These are phyloP conservation scores for Napeogenes inachia DNA, from an alignment of 2,888 invertebrate species.

Conservation along the genomic window DNA sequence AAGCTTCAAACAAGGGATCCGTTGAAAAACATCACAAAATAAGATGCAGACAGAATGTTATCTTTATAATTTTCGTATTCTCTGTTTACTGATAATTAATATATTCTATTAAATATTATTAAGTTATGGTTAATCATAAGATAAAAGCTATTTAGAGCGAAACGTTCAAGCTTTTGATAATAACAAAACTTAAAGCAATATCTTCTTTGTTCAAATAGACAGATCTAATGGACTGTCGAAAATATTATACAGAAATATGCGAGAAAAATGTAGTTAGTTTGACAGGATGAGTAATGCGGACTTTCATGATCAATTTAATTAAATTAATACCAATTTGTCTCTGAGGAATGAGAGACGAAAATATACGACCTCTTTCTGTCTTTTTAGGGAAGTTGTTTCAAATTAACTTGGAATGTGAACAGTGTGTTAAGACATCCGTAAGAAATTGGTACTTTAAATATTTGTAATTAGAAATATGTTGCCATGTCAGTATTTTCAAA, in stretches of 20 bases:
- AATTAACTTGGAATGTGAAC: neutral
- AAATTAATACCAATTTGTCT: slow-evolving; percentile 29
- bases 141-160: no score
- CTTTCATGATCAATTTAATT: slow-evolving; percentile 31
- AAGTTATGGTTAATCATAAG: no score
- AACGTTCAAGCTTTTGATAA: neutral
- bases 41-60: no score
- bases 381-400: slow-evolving; percentile 10
- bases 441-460: no score
- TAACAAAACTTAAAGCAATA: neutral
- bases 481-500: no score
- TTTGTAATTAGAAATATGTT: no score
- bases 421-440: no score
- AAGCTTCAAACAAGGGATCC: no score
- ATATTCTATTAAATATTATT: no score
- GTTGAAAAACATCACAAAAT: no score
- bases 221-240: neutral
- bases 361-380: slow-evolving; percentile 16
- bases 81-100: no score
- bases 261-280: slow-evolving; percentile 24
- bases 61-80: no score
- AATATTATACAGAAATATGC: slow-evolving; percentile 3
- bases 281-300: slow-evolving; percentile 27
- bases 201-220: neutral
- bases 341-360: slow-evolving; percentile 21